Percentiles rank a stretch among this genome's conserved stretches.
Conservation (phyloP, 2,797 vertebrate species). For the Remorina albescens region DNA sequence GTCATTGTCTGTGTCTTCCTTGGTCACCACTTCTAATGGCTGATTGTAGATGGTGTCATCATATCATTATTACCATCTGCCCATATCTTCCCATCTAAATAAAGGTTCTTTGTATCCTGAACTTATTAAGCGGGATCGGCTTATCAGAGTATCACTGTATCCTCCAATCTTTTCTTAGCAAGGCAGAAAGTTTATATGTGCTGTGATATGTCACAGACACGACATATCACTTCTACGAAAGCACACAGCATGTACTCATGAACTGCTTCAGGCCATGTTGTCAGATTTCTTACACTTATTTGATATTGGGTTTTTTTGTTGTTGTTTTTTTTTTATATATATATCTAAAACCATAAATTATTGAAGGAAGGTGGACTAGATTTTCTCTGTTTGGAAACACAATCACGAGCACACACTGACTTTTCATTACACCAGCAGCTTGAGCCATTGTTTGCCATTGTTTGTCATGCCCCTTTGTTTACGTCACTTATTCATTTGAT, state of each 20-base stretch:
- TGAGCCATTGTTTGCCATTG: constrained; percentile 3
- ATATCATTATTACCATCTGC: constrained; percentile 22
- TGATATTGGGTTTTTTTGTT: constrained; percentile 27
- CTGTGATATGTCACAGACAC: not conserved
- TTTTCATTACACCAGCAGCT: constrained; percentile 29
- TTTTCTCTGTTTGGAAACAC: constrained; percentile 4
- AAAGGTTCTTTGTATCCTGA: constrained; percentile 14
- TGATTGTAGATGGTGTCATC: constrained; percentile 32
- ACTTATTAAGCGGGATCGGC: constrained; percentile 18
- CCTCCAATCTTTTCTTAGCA: constrained; percentile 21
- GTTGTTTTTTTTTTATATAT: not conserved
- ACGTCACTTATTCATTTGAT: constrained; percentile 7
- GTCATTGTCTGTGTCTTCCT: constrained; percentile 19
- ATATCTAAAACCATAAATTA: constrained; percentile 32
- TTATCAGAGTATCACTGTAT: constrained; percentile 20
- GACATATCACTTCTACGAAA: not conserved
- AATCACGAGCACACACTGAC: constrained; percentile 11
- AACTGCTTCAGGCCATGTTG: not conserved
- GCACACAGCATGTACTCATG: not conserved
- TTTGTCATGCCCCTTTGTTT: too few relatives aligned
- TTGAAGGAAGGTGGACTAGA: not conserved
- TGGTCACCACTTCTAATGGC: constrained; percentile 31
- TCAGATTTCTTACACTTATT: constrained; percentile 15
- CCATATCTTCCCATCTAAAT: not conserved
- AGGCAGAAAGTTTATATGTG: constrained; percentile 1